phyloP scores from a whole-genome alignment of 2,888 invertebrate genomes.

The Ctenicera cuprea region DNA sequence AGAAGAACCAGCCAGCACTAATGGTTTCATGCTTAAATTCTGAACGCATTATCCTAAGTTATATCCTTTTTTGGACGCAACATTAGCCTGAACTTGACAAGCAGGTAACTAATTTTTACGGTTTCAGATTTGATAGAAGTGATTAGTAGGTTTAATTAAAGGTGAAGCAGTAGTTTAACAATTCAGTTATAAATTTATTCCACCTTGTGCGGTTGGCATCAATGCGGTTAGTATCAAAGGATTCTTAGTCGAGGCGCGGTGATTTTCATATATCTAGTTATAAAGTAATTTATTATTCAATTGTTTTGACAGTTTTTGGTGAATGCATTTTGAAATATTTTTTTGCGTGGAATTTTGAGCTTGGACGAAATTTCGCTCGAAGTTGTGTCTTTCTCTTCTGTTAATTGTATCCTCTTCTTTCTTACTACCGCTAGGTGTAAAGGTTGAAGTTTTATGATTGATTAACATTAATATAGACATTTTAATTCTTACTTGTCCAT shows the following conservation, averaged over 20 bases:
- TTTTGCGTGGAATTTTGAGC: neutral
- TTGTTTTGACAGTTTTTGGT: conserved; percentile 9
- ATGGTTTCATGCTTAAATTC: conserved; percentile 39
- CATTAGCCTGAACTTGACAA: conserved; percentile 42
- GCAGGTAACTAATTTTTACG: conserved; percentile 52
- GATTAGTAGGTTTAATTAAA: conserved; percentile 52
- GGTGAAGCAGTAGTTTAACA: conserved; percentile 46
- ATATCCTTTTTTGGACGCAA: conserved; percentile 37
- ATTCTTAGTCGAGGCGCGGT: conserved; percentile 32
- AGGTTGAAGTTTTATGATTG: too few species aligned
- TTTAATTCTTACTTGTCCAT: too few species aligned
- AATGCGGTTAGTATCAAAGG: conserved; percentile 51
- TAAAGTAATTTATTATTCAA: conserved; percentile 36
- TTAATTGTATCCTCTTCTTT: too few species aligned
- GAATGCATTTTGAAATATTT: conserved; percentile 8
- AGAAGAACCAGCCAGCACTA: conserved; percentile 23
- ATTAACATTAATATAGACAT: too few species aligned
- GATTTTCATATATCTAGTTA: conserved; percentile 39
- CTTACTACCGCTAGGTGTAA: too few species aligned
- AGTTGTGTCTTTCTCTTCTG: too few species aligned
- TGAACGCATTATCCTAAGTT: conserved; percentile 39
- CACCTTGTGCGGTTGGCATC: conserved; percentile 32
- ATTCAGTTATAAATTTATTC: conserved; percentile 45
- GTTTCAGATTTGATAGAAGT: conserved; percentile 46
- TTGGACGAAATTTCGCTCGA: too few species aligned